These are phyloP conservation scores for Hystrix brachyura DNA, from an alignment of 2,113 vertebrate genomes.

Conservation along the genomic window DNA sequence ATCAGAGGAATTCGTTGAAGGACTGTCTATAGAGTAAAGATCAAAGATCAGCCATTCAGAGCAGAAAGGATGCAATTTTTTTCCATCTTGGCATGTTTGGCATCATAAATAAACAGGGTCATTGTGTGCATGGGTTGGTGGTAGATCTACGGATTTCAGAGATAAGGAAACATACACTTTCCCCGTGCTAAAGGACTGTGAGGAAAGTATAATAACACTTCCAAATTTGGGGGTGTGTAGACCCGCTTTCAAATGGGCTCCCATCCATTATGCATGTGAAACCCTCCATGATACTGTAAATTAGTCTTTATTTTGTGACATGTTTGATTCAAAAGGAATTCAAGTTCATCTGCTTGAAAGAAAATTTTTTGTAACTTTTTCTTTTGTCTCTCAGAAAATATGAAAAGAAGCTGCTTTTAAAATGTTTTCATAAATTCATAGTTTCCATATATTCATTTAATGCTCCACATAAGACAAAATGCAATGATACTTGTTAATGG, in stretches of 20 bases:
- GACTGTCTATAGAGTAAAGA: conserved; percentile 63
- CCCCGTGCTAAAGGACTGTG: not conserved
- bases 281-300: not conserved
- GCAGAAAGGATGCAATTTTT: not conserved
- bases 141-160: not conserved
- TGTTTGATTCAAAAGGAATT: conserved; percentile 61
- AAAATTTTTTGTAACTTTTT: not conserved
- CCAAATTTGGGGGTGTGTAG: not conserved
- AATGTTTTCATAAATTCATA: conserved; percentile 29
- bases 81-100: conserved; percentile 17
- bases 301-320: conserved; percentile 51
- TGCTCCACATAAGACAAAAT: not conserved
- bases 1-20: conserved; percentile 70
- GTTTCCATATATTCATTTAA: conserved; percentile 37
- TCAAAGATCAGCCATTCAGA: conserved; percentile 57
- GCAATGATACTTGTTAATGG: not conserved
- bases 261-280: not conserved
- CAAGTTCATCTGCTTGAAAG: conserved; percentile 7
- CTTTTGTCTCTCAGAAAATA: conserved; percentile 49
- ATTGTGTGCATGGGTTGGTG: not conserved
- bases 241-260: not conserved
- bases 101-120: conserved; percentile 66
- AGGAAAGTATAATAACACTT: not conserved
- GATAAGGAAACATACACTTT: conserved; percentile 47
- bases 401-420: conserved; percentile 27